Percentiles rank a stretch among this genome's conserved stretches.
Conservation (phyloP, 2,888 invertebrate species). For the Drosophila infuscata region DNA sequence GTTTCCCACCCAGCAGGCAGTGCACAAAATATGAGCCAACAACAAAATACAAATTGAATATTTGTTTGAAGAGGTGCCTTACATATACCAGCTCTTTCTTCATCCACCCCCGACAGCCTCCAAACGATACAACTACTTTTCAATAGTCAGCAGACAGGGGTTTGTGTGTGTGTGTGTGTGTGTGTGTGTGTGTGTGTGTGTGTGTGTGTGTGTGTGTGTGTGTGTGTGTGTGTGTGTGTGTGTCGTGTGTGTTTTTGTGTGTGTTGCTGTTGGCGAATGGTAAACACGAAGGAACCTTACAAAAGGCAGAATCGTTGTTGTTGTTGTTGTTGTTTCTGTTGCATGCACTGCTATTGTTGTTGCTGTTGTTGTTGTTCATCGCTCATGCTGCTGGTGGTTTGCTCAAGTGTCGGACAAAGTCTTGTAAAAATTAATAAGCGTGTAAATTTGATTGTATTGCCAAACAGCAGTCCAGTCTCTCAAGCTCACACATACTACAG, state of each 20-base stretch:
- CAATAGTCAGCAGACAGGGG: conserved; percentile 23
- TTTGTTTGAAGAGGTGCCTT: conserved; percentile 68
- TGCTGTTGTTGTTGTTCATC: conserved; percentile 39
- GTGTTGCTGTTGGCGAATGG: conserved; percentile 42
- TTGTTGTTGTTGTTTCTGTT: conserved; percentile 1
- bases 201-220: conserved; percentile 19
- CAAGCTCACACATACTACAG: conserved; percentile 15
- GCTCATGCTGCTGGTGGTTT: conserved; percentile 52
- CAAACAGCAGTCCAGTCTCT: conserved; percentile 57
- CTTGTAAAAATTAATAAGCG: conserved; percentile 79
- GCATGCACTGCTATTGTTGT: background rate
- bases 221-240: conserved; percentile 21
- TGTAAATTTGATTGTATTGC: conserved; percentile 78
- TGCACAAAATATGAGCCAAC: conserved; percentile 38
- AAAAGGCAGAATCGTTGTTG: conserved; percentile 28
- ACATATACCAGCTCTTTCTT: background rate
- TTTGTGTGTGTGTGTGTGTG: conserved; percentile 18
- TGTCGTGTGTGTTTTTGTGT: conserved; percentile 18
- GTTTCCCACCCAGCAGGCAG: conserved; percentile 9
- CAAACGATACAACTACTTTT: conserved; percentile 26
- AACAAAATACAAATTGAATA: conserved; percentile 66
- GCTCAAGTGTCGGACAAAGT: conserved; percentile 78
- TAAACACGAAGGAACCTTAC: conserved; percentile 48
- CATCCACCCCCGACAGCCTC: background rate
- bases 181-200: conserved; percentile 8